Evolutionary conservation across 2,797 vertebrate genomes (phyloP).

Genomic region (Clamator glandarius): DNA sequence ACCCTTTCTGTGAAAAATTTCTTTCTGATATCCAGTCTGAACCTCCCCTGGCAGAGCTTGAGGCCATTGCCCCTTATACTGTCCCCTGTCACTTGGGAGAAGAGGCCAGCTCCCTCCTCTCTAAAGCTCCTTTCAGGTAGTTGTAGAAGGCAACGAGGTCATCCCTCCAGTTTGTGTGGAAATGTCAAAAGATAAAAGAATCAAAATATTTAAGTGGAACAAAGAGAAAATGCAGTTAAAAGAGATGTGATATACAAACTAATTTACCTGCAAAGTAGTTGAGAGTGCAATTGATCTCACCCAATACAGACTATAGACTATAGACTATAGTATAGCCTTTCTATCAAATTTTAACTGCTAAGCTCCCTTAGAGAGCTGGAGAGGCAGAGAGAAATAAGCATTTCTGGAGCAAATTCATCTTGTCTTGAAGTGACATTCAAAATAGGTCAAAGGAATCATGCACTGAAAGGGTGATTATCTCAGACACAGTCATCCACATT

Average conservation of each 20-base stretch:
- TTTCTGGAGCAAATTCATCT: background rate
- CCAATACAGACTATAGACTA: background rate
- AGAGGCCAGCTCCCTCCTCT: too few species aligned
- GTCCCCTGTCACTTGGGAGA: too few species aligned
- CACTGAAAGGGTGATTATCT: background rate
- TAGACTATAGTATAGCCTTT: background rate
- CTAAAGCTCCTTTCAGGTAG: too few species aligned
- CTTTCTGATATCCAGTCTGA: too few species aligned
- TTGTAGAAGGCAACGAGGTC: too few species aligned
- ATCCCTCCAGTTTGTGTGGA: background rate
- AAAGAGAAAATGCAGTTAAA: background rate
- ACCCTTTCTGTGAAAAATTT: too few species aligned
- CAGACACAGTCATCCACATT: background rate
- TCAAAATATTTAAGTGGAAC: background rate
- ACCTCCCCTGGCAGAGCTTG: too few species aligned
- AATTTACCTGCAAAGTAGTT: background rate
- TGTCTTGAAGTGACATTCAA: background rate
- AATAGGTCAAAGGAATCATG: background rate
- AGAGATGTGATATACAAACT: background rate
- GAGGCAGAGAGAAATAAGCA: background rate
- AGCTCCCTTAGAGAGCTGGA: background rate
- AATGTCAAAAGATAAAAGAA: background rate
- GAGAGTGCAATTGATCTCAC: background rate
- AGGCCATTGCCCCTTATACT: too few species aligned
- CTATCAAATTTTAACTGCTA: background rate